A percentile compares a stretch with the other conserved stretches of the same genome.
phyloP scores from a whole-genome alignment of 2,113 vertebrate genomes.

The Corydoras maculifer region DNA sequence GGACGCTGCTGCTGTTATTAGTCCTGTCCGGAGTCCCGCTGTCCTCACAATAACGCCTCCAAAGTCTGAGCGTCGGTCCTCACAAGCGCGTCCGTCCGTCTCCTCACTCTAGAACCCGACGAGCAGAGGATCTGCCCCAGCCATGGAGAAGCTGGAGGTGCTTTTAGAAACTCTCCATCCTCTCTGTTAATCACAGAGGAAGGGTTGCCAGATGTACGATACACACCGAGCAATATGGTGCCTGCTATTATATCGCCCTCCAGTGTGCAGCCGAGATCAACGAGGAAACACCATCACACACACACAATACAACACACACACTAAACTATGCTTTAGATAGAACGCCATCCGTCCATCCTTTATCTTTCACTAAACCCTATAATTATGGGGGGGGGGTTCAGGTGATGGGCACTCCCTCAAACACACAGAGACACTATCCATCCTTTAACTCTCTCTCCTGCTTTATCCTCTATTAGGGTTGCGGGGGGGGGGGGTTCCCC shows the following conservation, averaged over 20 bases:
- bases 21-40: conserved; percentile 5
- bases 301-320: no score
- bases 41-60: not conserved
- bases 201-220: conserved; percentile 17
- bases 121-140: not conserved
- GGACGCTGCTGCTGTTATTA: not conserved
- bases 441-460: no score
- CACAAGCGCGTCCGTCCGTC: not conserved
- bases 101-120: not conserved
- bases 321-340: no score
- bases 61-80: not conserved
- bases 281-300: not conserved
- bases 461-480: no score
- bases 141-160: conserved; percentile 7
- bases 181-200: conserved; percentile 1
- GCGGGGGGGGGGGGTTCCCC: no score
- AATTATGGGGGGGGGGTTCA: no score
- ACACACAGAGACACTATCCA: no score
- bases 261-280: conserved; percentile 14
- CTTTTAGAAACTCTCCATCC: conserved; percentile 22
- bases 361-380: no score
- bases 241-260: conserved; percentile 16
- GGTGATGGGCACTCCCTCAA: no score
- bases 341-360: no score
- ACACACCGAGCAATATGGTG: not conserved